A percentile compares a stretch with the other conserved stretches of the same genome.
These are phyloP conservation scores for Hippocampus abdominalis DNA, from an alignment of 2,113 vertebrate genomes.

Conservation along the genomic window DNA sequence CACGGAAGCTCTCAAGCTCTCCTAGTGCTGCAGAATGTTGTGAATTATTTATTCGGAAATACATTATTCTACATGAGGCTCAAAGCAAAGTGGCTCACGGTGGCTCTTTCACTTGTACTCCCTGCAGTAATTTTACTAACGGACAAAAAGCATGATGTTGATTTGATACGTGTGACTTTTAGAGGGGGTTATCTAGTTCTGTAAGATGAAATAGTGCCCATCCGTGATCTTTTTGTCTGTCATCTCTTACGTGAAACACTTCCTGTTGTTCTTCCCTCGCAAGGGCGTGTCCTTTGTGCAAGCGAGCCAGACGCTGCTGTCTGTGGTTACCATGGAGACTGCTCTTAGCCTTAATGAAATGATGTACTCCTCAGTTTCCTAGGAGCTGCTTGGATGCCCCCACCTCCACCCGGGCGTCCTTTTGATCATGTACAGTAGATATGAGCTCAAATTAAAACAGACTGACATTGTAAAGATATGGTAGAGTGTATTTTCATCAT, in stretches of 20 bases:
- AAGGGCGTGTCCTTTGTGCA: conserved; percentile 63
- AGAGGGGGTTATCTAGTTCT: background rate
- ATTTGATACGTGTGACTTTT: background rate
- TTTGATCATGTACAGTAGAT: conserved; percentile 39
- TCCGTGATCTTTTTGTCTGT: conserved; percentile 3
- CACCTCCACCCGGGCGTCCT: conserved; percentile 45
- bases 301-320: conserved; percentile 45
- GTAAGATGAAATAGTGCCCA: background rate
- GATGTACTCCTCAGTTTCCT: conserved; percentile 56
- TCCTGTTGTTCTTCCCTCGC: conserved; percentile 53
- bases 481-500: conserved; percentile 19
- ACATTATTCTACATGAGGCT: conserved; percentile 38
- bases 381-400: conserved; percentile 54
- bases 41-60: conserved; percentile 55
- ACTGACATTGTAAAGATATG: conserved; percentile 12
- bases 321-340: conserved; percentile 68
- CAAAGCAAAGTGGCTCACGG: conserved; percentile 35
- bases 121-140: background rate
- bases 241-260: conserved; percentile 22
- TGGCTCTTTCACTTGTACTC: background rate
- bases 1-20: conserved; percentile 19
- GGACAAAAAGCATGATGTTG: background rate
- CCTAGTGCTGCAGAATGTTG: conserved; percentile 26
- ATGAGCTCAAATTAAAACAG: conserved; percentile 27
- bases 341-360: conserved; percentile 50